A percentile compares a stretch with the other conserved stretches of the same genome.
These are phyloP conservation scores for Microhierax caerulescens DNA, from an alignment of 2,797 vertebrate genomes.

Conservation along the genomic window DNA sequence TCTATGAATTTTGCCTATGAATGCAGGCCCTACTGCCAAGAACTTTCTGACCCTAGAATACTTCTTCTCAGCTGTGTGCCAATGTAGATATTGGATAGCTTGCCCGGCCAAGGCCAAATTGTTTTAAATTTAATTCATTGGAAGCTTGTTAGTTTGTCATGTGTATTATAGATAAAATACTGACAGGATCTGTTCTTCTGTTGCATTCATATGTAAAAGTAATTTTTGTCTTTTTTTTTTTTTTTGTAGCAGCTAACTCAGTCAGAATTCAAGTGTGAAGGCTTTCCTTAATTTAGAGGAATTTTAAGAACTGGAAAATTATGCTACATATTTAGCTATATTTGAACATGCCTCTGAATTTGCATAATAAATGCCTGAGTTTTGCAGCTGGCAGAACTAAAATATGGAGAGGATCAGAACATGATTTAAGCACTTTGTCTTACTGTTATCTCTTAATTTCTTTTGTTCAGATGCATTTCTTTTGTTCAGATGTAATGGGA, in stretches of 20 bases:
- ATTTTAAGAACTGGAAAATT: slow-evolving; percentile 50
- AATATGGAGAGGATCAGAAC: slow-evolving; percentile 31
- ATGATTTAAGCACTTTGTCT: neutral
- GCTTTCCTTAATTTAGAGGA: slow-evolving; percentile 32
- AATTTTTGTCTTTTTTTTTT: neutral
- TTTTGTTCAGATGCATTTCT: slow-evolving; percentile 31
- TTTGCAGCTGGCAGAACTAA: slow-evolving; percentile 39
- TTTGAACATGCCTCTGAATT: slow-evolving; percentile 23
- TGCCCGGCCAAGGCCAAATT: neutral
- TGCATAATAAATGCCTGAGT: slow-evolving; percentile 39
- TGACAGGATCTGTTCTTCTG: slow-evolving; percentile 9
- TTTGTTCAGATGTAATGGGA: slow-evolving; percentile 23
- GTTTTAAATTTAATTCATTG: neutral
- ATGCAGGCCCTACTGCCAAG: neutral
- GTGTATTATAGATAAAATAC: neutral
- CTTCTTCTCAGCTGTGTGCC: neutral
- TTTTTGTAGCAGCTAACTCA: slow-evolving; percentile 3
- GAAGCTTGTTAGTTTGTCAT: neutral
- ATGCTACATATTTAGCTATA: neutral
- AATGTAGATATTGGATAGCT: neutral
- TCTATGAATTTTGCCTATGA: neutral
- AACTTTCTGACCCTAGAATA: neutral
- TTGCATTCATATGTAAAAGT: slow-evolving; percentile 6
- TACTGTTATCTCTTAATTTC: slow-evolving; percentile 2
- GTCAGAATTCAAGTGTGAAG: slow-evolving; percentile 24